Percentiles rank a stretch among this genome's conserved stretches.
Conservation (phyloP, 2,113 vertebrate species). For the Ascaphus truei region DNA sequence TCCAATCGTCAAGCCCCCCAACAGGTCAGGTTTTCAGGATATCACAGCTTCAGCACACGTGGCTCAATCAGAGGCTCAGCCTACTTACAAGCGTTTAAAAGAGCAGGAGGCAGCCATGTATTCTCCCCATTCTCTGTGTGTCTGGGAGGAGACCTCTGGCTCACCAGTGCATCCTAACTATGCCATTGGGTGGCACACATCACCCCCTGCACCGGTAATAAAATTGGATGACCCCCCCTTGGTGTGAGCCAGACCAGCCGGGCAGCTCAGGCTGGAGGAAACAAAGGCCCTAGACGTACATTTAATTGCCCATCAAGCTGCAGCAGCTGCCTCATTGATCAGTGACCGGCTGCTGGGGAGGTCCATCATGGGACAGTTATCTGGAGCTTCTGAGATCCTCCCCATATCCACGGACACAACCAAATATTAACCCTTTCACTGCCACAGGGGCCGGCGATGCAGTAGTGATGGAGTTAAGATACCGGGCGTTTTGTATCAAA, state of each 20-base stretch:
- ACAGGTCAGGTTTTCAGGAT: no score
- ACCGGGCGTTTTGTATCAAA: no score
- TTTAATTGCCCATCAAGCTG: neutral
- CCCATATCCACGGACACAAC: neutral
- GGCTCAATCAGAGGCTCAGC: no score
- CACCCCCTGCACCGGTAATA: neutral
- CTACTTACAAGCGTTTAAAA: no score
- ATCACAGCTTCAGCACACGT: no score
- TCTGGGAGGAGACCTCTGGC: neutral
- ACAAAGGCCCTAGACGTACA: neutral
- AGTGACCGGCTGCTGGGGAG: neutral
- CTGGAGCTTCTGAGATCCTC: neutral
- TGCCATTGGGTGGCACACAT: neutral
- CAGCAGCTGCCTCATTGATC: slow-evolving; percentile 17
- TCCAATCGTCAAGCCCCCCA: no score
- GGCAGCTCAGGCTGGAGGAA: neutral
- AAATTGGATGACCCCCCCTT: neutral
- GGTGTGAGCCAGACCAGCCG: neutral
- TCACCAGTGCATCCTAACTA: neutral
- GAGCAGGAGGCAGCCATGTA: neutral
- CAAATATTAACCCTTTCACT: no score
- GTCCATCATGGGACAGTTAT: neutral
- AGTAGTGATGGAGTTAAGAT: no score
- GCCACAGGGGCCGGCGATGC: no score
- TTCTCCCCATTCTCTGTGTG: neutral